phyloP scores from a whole-genome alignment of 2,113 vertebrate genomes.

The Miniopterus natalensis region DNA sequence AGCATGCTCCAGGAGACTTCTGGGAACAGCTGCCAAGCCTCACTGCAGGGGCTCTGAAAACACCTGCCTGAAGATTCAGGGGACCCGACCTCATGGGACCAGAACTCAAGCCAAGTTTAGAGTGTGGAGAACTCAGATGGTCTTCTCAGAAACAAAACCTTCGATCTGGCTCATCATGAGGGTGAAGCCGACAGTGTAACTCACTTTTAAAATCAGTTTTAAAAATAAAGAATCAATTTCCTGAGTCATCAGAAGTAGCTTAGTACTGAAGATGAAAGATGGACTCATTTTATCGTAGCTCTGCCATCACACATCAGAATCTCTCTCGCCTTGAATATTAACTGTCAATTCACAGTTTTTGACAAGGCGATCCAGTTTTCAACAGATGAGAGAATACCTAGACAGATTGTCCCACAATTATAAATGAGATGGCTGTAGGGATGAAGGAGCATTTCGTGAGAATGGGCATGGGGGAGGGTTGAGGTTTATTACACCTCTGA shows the following conservation, averaged over 20 bases:
- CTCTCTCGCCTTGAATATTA: background rate
- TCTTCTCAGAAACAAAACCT: background rate
- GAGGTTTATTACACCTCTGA: background rate
- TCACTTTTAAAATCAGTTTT: background rate
- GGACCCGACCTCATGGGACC: too few species aligned
- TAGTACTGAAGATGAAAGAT: background rate
- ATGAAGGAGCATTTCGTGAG: background rate
- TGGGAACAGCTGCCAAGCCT: background rate
- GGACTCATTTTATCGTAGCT: background rate
- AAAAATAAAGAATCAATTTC: background rate
- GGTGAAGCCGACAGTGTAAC: background rate
- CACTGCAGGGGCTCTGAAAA: background rate
- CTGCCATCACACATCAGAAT: background rate
- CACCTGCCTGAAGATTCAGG: background rate
- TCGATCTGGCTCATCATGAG: background rate
- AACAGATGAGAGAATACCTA: background rate
- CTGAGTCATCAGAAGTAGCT: background rate
- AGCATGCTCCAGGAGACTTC: background rate
- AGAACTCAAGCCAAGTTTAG: background rate
- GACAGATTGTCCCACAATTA: background rate
- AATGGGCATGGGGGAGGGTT: fast-evolving
- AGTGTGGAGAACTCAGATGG: background rate
- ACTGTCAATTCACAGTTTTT: background rate
- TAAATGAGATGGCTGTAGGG: background rate
- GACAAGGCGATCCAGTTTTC: too few species aligned